Evolutionary conservation across 2,888 invertebrate species (phyloP).

Genomic region (Agrilus biguttatus): DNA sequence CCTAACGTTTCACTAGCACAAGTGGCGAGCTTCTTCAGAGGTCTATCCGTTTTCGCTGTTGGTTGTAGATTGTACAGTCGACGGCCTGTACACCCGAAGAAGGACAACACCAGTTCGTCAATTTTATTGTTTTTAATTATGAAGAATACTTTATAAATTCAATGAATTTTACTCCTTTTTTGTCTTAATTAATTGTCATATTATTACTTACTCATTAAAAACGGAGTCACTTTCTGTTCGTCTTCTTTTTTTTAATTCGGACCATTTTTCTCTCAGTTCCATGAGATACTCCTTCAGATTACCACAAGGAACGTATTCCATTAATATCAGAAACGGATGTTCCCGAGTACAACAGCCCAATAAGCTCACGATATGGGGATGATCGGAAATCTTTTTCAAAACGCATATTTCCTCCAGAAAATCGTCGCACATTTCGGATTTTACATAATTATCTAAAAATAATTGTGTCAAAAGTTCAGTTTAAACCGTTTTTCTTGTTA

Average conservation of each 20-base stretch:
- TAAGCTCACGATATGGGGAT: conserved; percentile 60
- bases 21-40: too few species aligned
- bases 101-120: too few species aligned
- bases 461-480: too few species aligned
- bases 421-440: conserved; percentile 33
- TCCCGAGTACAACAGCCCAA: conserved; percentile 59
- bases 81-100: too few species aligned
- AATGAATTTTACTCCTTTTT: not conserved
- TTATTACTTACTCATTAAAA: conserved; percentile 8
- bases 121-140: too few species aligned
- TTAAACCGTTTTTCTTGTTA: too few species aligned
- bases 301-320: conserved; percentile 68
- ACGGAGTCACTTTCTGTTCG: conserved; percentile 9
- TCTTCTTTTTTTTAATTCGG: conserved; percentile 3
- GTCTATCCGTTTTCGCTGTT: too few species aligned
- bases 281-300: conserved; percentile 52
- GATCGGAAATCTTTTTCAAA: conserved; percentile 61
- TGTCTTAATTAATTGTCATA: too few species aligned
- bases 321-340: conserved; percentile 55
- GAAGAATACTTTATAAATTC: not conserved
- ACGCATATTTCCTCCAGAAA: conserved; percentile 64
- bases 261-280: conserved; percentile 30
- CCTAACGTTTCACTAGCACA: too few species aligned
- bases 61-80: too few species aligned
- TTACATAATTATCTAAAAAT: not conserved